Evolutionary conservation across 1,140 invertebrate genomes (phyloP).

Genomic region (Aphelinus atriplicis): DNA sequence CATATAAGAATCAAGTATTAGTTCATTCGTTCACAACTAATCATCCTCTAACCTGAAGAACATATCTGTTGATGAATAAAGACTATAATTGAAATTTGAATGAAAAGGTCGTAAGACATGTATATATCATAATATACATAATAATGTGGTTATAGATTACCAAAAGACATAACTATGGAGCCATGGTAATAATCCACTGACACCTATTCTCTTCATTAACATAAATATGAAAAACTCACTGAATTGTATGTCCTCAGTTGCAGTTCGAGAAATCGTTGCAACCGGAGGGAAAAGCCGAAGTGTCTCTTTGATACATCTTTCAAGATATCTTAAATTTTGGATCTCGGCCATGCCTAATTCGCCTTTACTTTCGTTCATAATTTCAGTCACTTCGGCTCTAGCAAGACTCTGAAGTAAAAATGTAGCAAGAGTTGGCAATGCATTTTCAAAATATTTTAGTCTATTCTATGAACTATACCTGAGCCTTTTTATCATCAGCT

Average conservation of each 20-base stretch:
- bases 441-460: slow-evolving; percentile 7
- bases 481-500: slow-evolving; percentile 70
- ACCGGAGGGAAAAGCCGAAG: slow-evolving; percentile 42
- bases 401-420: slow-evolving; percentile 3
- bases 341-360: slow-evolving; percentile 32
- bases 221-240: slow-evolving; percentile 24
- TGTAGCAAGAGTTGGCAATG: not conserved
- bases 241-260: slow-evolving; percentile 34
- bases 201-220: too few species aligned
- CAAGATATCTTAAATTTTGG: slow-evolving; percentile 35
- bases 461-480: slow-evolving; percentile 58
- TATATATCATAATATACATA: too few species aligned
- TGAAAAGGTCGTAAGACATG: too few species aligned
- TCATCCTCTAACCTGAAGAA: too few species aligned
- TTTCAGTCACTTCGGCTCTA: slow-evolving; percentile 20
- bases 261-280: slow-evolving; percentile 30
- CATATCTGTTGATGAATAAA: too few species aligned
- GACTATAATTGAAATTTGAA: too few species aligned
- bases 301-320: slow-evolving; percentile 43
- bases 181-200: too few species aligned
- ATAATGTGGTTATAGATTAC: too few species aligned
- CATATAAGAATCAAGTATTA: too few species aligned
- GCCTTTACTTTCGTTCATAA: slow-evolving; percentile 22
- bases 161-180: too few species aligned
- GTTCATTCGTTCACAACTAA: too few species aligned